Evolutionary conservation across 1,140 invertebrate genomes (phyloP).

Genomic region (Eriocheir sinensis): DNA sequence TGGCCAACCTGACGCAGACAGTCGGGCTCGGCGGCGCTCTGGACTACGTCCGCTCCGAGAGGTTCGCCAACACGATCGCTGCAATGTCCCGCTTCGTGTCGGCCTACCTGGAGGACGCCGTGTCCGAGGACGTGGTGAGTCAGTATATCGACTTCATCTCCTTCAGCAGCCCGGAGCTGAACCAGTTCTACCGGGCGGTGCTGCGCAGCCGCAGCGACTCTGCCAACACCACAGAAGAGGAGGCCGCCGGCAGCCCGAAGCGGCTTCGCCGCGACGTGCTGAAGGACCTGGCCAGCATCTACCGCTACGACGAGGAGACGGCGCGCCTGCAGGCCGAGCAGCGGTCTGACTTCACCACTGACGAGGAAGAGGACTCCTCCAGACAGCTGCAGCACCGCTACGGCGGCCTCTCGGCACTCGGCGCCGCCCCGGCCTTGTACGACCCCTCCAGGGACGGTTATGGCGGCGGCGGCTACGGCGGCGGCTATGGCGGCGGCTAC

Average conservation of each 20-base stretch:
- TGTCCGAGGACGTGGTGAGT: constrained; percentile 57
- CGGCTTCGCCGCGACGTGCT: constrained; percentile 36
- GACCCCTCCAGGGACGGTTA: background rate
- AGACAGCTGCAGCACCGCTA: constrained; percentile 17
- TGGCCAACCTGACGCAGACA: constrained; percentile 48
- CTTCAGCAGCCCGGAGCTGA: constrained; percentile 62
- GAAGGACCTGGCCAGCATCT: constrained; percentile 41
- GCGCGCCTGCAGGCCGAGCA: background rate
- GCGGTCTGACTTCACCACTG: background rate
- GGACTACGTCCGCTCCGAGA: constrained; percentile 58
- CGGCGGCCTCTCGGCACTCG: background rate
- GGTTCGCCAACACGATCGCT: constrained; percentile 50
- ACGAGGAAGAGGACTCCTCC: background rate
- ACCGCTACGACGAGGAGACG: background rate
- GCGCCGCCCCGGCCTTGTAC: background rate
- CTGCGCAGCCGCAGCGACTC: background rate
- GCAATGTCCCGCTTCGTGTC: constrained; percentile 37
- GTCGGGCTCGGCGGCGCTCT: constrained; percentile 28
- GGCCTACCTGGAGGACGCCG: constrained; percentile 65
- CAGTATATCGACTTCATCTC: constrained; percentile 71
- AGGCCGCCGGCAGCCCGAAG: background rate
- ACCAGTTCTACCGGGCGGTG: constrained; percentile 56
- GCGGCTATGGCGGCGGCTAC: constrained; percentile 16
- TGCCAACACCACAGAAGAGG: background rate
- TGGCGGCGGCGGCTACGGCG: constrained; percentile 20